Evolutionary conservation across 1,140 invertebrate species (phyloP).

Genomic region (Sinonovacula constricta): DNA sequence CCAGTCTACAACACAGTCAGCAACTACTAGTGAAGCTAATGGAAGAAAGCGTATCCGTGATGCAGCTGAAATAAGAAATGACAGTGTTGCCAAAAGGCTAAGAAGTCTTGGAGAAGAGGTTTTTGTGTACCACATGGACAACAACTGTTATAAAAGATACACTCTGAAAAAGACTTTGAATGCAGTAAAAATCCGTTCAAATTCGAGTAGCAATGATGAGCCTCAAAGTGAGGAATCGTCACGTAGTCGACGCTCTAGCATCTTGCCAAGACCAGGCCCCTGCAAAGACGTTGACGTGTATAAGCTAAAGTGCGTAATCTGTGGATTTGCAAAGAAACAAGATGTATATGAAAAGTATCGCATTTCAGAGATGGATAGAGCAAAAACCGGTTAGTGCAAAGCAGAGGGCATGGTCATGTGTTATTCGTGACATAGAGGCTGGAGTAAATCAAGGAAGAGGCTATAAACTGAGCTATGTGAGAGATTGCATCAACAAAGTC

Average conservation of each 20-base stretch:
- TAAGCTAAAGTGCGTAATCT: neutral
- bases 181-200: neutral
- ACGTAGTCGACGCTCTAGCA: neutral
- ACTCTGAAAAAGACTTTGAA: neutral
- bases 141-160: constrained; percentile 5
- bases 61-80: neutral
- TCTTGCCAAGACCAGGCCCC: neutral
- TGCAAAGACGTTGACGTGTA: neutral
- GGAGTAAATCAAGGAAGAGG: neutral
- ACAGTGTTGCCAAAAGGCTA: neutral
- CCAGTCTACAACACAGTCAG: neutral
- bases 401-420: neutral
- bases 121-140: constrained; percentile 5
- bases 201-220: neutral
- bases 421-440: neutral
- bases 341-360: neutral
- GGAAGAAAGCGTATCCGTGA: neutral
- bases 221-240: neutral
- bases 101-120: neutral
- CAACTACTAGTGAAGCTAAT: neutral
- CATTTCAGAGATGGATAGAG: neutral
- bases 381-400: neutral
- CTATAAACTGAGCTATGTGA: neutral
- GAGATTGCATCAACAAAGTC: neutral
- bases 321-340: neutral